Base-by-base conservation (phyloP, 2,888 invertebrate genomes). In the Cantharis nigra region DNA sequence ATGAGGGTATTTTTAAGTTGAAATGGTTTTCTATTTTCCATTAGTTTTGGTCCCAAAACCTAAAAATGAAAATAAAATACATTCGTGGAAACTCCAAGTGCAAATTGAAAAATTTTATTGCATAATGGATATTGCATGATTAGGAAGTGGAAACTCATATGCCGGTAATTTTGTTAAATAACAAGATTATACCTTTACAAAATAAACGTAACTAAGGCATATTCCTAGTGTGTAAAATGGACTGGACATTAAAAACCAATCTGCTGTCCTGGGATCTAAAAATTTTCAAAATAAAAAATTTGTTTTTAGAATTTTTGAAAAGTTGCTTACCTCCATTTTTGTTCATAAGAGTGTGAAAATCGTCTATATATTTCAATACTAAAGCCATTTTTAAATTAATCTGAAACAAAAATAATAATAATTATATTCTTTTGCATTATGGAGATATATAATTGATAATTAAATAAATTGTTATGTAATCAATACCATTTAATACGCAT, bases 181-280 rank as follows among this genome's bases (percentile, higher is more conserved):
- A 49, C n/a, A 49, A 49, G 1, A 49, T 89, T 89, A 23, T 26
- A 94, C 93, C 92, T 96, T 97, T 88, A 98, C 98, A 89, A 96
- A 89, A 90, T 95, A 94, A 85, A 98, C 94, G 90, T 98, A 98
- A 87, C 92, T 90, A 88, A 97, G 90, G 90, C 97, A 98, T 89
- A 97, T 94, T 88, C 94, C 90, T 89, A 97, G 90, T 84, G 98
- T 98, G 85, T 98, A 97, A 87, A 96, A 93, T 80, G 98, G 98
- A 84, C 96, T 96, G 86, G 95, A 94, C 97, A 98, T 98, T 90
- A 98, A 91, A 86, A 95, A 93, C 96, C 96, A 98, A 89, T 94
- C 93, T 89, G 95, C 96, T 85, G 97, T 96, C 87, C 98, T 92
- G 80, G 93, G 91, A 91, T 96, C 96, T 96, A 91, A 83, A 92